Conservation (phyloP, 2,888 invertebrate species). For the Sceliomorpha sp. region DNA sequence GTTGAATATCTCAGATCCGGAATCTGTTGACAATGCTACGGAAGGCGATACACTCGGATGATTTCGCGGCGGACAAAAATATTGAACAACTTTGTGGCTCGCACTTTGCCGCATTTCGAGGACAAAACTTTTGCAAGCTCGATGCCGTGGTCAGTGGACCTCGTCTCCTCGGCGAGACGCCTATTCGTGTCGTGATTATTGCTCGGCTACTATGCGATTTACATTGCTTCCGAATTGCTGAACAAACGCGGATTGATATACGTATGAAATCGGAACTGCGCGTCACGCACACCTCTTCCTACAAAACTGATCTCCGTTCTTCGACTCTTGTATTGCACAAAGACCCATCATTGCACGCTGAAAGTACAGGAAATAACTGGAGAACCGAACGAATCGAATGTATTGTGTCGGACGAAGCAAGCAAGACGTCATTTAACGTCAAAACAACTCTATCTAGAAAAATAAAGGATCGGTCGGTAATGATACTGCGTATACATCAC, state of each 20-base stretch:
- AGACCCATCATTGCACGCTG: slow-evolving; percentile 53
- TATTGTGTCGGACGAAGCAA: slow-evolving; percentile 44
- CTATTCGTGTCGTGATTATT: slow-evolving; percentile 64
- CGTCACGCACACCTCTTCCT: slow-evolving; percentile 62
- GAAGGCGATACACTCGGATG: slow-evolving; percentile 80
- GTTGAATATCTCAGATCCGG: slow-evolving; percentile 57
- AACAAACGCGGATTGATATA: slow-evolving; percentile 58
- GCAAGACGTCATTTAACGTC: slow-evolving; percentile 52
- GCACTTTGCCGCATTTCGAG: slow-evolving; percentile 3
- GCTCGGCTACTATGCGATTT: slow-evolving; percentile 62
- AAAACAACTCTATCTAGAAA: slow-evolving; percentile 29
- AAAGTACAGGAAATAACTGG: slow-evolving; percentile 59
- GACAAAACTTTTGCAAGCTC: slow-evolving; percentile 56
- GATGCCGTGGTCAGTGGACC: slow-evolving; percentile 77
- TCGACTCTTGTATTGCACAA: slow-evolving; percentile 26
- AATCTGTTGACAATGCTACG: slow-evolving; percentile 75
- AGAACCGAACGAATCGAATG: slow-evolving; percentile 44
- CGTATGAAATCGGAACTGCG: slow-evolving; percentile 60
- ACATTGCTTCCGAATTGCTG: slow-evolving; percentile 73
- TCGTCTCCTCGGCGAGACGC: slow-evolving; percentile 73
- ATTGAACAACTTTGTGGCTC: slow-evolving; percentile 20
- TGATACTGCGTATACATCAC: too few relatives aligned
- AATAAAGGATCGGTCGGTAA: too few relatives aligned
- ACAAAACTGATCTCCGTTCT: slow-evolving; percentile 35
- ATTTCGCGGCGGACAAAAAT: slow-evolving; percentile 51